phyloP scores from a whole-genome alignment of 2,888 invertebrate genomes.

The Brenthis daphne region DNA sequence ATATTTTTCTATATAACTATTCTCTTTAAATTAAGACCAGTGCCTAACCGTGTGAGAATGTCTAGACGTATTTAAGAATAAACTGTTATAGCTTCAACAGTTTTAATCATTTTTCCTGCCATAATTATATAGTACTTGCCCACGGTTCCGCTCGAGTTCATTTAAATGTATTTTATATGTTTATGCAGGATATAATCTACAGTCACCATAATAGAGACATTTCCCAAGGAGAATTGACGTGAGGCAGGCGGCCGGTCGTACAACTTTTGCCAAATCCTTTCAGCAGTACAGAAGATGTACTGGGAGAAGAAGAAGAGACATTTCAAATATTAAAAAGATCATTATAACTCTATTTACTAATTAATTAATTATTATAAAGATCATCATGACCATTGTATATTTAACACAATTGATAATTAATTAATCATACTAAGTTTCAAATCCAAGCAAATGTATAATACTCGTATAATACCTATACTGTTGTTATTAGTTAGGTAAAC shows the following conservation, averaged over 20 bases:
- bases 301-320: no score
- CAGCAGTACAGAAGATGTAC: no score
- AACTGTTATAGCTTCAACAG: background rate
- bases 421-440: background rate
- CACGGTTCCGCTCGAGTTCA: no score
- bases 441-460: conserved; percentile 3
- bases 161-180: no score
- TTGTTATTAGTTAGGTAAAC: background rate
- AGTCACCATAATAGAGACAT: no score
- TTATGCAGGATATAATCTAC: no score
- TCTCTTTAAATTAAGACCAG: background rate
- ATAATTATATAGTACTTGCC: background rate
- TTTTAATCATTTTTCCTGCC: background rate
- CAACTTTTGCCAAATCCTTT: no score
- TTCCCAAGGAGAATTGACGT: no score
- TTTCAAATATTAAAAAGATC: no score
- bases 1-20: background rate
- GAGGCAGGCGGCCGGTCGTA: no score
- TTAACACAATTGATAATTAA: background rate
- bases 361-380: background rate
- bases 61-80: background rate
- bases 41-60: background rate
- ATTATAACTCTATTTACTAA: background rate
- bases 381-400: background rate
- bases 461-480: background rate